Evolutionary conservation across 2,888 invertebrate genomes (phyloP).

Genomic region (Acronicta alni): DNA sequence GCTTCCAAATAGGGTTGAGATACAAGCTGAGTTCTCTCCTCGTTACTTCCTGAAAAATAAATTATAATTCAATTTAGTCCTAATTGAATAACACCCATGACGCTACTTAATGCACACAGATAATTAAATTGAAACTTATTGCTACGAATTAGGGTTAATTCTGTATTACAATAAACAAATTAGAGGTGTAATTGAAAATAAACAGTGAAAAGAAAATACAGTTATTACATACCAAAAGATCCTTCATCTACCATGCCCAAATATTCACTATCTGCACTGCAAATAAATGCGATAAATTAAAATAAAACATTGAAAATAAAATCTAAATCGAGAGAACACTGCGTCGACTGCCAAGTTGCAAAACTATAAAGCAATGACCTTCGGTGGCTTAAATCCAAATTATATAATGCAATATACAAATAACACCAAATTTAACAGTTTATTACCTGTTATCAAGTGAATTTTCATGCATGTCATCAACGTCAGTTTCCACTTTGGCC

Average conservation of each 20-base stretch:
- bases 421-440: conserved; percentile 48
- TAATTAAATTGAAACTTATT: conserved; percentile 66
- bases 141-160: conserved; percentile 38
- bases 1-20: conserved; percentile 88
- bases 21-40: conserved; percentile 87
- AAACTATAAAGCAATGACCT: conserved; percentile 81
- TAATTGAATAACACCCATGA: conserved; percentile 53
- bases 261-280: conserved; percentile 85
- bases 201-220: conserved; percentile 5
- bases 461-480: conserved; percentile 89
- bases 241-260: conserved; percentile 84
- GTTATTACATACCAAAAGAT: conserved; percentile 75
- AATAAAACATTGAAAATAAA: conserved; percentile 56
- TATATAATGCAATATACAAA: conserved; percentile 75
- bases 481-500: conserved; percentile 88
- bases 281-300: conserved; percentile 67
- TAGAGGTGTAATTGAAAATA: conserved; percentile 13
- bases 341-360: conserved; percentile 78
- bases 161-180: conserved; percentile 46
- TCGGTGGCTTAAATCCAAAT: conserved; percentile 74
- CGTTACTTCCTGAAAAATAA: conserved; percentile 77
- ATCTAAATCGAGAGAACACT: conserved; percentile 61
- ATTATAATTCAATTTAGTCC: conserved; percentile 74
- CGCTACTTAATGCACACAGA: conserved; percentile 35
- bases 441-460: conserved; percentile 91